phyloP scores from a whole-genome alignment of 2,113 vertebrate genomes.

The Pagrus major region DNA sequence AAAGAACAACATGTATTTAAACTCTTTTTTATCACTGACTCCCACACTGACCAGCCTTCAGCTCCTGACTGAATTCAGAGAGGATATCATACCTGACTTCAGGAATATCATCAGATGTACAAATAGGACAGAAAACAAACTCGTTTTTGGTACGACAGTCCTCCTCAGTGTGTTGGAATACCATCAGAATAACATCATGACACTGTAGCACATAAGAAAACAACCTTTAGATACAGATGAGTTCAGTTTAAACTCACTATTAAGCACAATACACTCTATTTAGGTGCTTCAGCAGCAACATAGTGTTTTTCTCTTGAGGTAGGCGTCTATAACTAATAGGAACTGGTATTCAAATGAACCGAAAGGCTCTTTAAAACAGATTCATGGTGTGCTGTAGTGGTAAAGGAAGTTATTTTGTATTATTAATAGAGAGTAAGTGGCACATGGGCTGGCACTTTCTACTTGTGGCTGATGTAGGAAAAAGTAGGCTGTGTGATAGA shows the following conservation, averaged over 20 bases:
- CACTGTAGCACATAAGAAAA: background rate
- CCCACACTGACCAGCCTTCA: background rate
- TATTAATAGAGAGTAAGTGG: slow-evolving; percentile 16
- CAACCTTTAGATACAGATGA: background rate
- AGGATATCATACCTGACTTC: background rate
- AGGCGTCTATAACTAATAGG: background rate
- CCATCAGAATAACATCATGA: background rate
- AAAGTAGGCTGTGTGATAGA: slow-evolving; percentile 51
- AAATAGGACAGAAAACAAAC: slow-evolving; percentile 1
- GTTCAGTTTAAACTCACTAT: background rate
- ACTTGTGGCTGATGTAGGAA: slow-evolving; percentile 40
- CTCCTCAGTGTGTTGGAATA: background rate
- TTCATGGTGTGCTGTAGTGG: background rate
- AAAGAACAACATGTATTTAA: slow-evolving; percentile 2
- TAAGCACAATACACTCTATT: background rate
- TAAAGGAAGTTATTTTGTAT: background rate
- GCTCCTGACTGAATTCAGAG: background rate
- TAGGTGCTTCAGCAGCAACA: background rate
- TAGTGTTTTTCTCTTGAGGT: background rate
- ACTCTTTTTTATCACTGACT: background rate
- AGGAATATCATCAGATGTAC: background rate
- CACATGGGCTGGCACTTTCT: slow-evolving; percentile 30
- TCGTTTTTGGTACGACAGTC: background rate
- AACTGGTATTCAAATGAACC: background rate
- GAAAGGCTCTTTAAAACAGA: background rate